Evolutionary conservation across 2,888 invertebrate species (phyloP), one percentile per base, ranked within the genome.

Genomic region (Seira musarum): DNA sequence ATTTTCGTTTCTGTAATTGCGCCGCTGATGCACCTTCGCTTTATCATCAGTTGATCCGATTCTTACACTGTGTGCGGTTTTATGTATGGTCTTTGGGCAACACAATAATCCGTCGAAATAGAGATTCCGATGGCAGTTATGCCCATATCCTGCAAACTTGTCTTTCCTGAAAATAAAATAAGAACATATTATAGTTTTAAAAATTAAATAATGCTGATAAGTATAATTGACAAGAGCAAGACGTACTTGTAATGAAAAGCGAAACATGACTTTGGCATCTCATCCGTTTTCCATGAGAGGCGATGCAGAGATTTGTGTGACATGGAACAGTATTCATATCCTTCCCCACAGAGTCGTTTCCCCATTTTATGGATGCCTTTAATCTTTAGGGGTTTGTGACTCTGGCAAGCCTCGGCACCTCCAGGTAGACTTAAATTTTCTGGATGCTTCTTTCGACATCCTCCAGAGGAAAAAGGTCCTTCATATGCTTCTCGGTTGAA

Each of bases 21-120:
- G 66, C 22, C 24, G 21, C 65, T 76, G 64, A 53, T 76, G 25
- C 13, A 57, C 15, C 19, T 70, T 76, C n/a, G n/a, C n/a, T n/a
- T n/a, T n/a, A n/a, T n/a, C n/a, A 30, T 30, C 30, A 17, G 69
- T 67, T n/a, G 69, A 75, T 3, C 53, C 40, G 19, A 68, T 65
- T 25, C 57, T 25, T 6, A 72, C 5, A 10, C 61, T 53, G 46
- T 81, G 81, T 10, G 63, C 63, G 1, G 64, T 64, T 76, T 76
- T 81, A 21, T 61, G 46, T 15, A 61, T 53, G 3, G 19, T 21
- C 1, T 46, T 25, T 1, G 84, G 84, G 60, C 86, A 86, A 73
- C 86, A 86, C 1, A 86, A 60, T 5, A 84, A 63, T 35, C 86
- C 86, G 46, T 86, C 82, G 66, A 80, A 86, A 77, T 86, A 86